These are phyloP conservation scores for Spermophilus dauricus DNA, from an alignment of 2,113 vertebrate species.

Conservation along the genomic window DNA sequence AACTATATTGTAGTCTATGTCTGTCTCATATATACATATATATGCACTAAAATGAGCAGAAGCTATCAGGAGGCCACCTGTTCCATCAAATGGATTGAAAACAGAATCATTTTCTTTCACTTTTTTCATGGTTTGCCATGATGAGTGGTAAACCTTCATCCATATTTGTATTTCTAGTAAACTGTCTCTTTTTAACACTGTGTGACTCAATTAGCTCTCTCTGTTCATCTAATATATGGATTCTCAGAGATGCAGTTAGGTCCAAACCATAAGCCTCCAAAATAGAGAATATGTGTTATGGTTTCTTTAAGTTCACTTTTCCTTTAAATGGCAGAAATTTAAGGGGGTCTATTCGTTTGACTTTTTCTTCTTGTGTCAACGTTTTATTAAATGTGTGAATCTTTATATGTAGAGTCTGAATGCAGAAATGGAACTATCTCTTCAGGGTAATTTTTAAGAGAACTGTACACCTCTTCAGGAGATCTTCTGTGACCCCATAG, in stretches of 20 bases:
- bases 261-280: slow-evolving; percentile 97
- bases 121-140: slow-evolving; percentile 97
- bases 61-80: slow-evolving; percentile 96
- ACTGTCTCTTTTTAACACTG: slow-evolving; percentile 98
- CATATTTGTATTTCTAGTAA: slow-evolving; percentile 99
- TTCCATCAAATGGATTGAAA: slow-evolving; percentile 99
- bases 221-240: slow-evolving; percentile 95
- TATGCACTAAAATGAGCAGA: slow-evolving; percentile 97
- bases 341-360: slow-evolving; percentile 95
- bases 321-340: slow-evolving; percentile 96
- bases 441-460: slow-evolving; percentile 93
- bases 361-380: slow-evolving; percentile 93
- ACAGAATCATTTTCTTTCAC: slow-evolving; percentile 96
- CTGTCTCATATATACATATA: slow-evolving; percentile 93
- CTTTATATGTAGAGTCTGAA: slow-evolving; percentile 94
- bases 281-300: slow-evolving; percentile 95
- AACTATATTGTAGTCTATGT: slow-evolving; percentile 98
- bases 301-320: slow-evolving; percentile 94
- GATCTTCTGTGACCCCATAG: slow-evolving; percentile 96
- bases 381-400: slow-evolving; percentile 98
- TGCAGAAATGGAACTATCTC: slow-evolving; percentile 95
- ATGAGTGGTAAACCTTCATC: slow-evolving; percentile 97
- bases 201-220: slow-evolving; percentile 93
- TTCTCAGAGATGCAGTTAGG: slow-evolving; percentile 94
- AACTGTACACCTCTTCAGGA: slow-evolving; percentile 91